A percentile compares a stretch with the other conserved stretches of the same genome.
phyloP scores from a whole-genome alignment of 2,113 vertebrate species.

The Oceanites oceanicus region DNA sequence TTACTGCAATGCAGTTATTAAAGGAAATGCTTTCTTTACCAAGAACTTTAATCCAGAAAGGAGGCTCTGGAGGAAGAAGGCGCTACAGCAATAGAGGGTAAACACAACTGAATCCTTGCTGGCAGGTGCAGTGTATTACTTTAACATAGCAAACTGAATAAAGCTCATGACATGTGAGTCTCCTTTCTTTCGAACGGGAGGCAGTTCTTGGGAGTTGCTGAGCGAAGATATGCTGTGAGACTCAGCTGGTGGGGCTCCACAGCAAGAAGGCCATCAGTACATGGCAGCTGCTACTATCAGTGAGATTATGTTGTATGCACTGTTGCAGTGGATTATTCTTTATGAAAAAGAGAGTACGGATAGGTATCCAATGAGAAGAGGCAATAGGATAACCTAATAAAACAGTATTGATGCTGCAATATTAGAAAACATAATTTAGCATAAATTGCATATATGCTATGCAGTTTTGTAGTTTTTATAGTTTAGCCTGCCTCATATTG shows the following conservation, averaged over 20 bases:
- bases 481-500: not conserved
- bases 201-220: not conserved
- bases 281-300: not conserved
- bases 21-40: not conserved
- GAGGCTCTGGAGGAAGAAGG: not conserved
- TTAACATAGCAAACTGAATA: not conserved
- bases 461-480: not conserved
- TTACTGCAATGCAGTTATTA: not conserved
- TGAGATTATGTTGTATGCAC: not conserved
- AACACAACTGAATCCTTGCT: not conserved
- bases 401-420: not conserved
- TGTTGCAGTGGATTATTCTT: not conserved
- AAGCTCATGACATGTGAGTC: not conserved
- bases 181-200: not conserved
- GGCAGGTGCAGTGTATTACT: constrained; percentile 33
- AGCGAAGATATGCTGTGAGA: not conserved
- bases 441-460: not conserved
- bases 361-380: not conserved
- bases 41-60: not conserved
- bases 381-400: not conserved
- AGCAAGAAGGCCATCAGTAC: not conserved
- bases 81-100: not conserved
- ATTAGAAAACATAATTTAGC: not conserved
- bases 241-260: not conserved
- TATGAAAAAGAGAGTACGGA: not conserved